Base-by-base conservation (phyloP, 2,797 vertebrate species). In the Enteromius viviparus region DNA sequence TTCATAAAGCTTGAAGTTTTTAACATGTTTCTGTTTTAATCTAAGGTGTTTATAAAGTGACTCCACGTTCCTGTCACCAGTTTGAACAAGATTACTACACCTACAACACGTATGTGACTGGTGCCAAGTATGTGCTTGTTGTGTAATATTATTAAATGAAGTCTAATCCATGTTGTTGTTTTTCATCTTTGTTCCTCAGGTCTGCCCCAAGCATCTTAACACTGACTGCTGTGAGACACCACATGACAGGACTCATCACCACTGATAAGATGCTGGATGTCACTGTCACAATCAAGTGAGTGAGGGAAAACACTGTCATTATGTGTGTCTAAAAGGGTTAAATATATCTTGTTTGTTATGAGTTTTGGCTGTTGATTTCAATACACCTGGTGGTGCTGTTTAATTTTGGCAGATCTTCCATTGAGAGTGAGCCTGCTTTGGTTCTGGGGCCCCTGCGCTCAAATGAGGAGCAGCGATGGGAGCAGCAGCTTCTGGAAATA, bases 71-170 rank as follows among this genome's bases (percentile, higher is more conserved):
- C 90, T 99, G 98, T 92, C 98, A 99, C 92, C 97, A 97, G 87
- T 99, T 99, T 85, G 97, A 99, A 26, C 98, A 99, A 72, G 95
- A 98, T 0, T 97, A 96, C 93, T 99, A 99, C 91, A 98, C 96
- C 68, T 99, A 99, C 0, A 97, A 98, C 91, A 99, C 98, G 98
- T 99, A 95, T 95, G 98, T 90, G 55, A 49, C 85, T n/a, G 7
- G 47, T 62, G 42, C 21, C 34, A 37, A 66, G 45, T 78, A 3
- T 40, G 10, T 66, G 21, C 10, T 49, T 49, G 40, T 66, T 64
- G 11, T 49, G 19, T 53, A 51, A 51, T 14, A 47, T 34, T 29
- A 45, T 45, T 45, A 1, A 62, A 62, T 23, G 2, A 77, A 58
- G 8, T 29, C 23, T 32, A 26, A 26, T 64, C 17, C 23, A 77